Evolutionary conservation across 2,797 vertebrate genomes (phyloP).

Genomic region (Apogon hyalosoma): DNA sequence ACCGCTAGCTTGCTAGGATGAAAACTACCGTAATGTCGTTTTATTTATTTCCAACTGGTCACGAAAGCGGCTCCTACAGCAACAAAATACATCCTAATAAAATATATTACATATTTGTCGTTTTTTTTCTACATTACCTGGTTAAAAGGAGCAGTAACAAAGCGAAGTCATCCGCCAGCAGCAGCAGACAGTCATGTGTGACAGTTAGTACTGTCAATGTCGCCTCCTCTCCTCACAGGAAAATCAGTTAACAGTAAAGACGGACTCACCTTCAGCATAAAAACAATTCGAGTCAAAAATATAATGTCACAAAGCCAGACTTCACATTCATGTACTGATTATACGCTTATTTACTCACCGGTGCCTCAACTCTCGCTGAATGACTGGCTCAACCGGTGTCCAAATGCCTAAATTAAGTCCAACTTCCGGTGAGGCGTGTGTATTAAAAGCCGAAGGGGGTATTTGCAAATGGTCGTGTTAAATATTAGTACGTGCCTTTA

Average conservation of each 20-base stretch:
- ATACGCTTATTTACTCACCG: conserved; percentile 48
- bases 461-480: fast-evolving
- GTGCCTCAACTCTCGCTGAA: conserved; percentile 62
- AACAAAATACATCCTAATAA: background rate
- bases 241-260: conserved; percentile 6
- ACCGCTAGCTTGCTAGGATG: conserved; percentile 37
- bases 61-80: background rate
- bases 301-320: background rate
- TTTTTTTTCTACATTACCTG: conserved; percentile 20
- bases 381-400: conserved; percentile 35
- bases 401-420: fast-evolving
- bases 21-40: conserved; percentile 17
- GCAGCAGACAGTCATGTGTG: conserved; percentile 51
- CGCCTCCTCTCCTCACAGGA: conserved; percentile 26
- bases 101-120: too few species aligned
- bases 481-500: fast-evolving
- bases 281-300: background rate
- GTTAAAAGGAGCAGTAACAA: conserved; percentile 35
- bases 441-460: background rate
- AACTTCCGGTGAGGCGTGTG: conserved; percentile 38
- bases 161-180: conserved; percentile 33
- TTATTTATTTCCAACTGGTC: background rate
- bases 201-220: conserved; percentile 51
- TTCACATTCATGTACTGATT: background rate
- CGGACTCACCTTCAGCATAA: background rate